phyloP scores from a whole-genome alignment of 2,113 vertebrate species.

The Salvator merianae region DNA sequence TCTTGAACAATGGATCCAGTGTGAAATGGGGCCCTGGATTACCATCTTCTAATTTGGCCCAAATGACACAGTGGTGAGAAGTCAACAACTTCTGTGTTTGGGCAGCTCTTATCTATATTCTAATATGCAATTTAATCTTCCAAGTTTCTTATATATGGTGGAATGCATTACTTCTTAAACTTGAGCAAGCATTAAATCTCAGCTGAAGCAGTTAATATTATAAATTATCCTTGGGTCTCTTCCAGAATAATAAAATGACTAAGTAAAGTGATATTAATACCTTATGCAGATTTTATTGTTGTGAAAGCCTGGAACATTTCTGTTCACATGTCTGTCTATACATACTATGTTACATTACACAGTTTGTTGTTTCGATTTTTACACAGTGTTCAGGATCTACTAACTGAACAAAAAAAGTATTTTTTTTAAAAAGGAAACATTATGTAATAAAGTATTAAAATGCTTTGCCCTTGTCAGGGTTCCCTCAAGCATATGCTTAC shows the following conservation, averaged over 20 bases:
- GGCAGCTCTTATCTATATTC: background rate
- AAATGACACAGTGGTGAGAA: too few species aligned
- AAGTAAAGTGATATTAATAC: background rate
- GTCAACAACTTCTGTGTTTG: too few species aligned
- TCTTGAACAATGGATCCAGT: too few species aligned
- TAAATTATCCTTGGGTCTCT: background rate
- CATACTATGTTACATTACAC: background rate
- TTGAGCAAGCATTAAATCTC: background rate
- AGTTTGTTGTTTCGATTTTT: background rate
- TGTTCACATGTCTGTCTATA: background rate
- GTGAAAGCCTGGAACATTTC: background rate
- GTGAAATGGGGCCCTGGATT: too few species aligned
- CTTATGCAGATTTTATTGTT: background rate
- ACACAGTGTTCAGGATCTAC: background rate
- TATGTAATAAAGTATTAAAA: background rate
- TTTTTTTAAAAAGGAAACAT: too few species aligned
- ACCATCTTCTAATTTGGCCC: background rate
- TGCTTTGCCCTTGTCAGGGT: too few species aligned
- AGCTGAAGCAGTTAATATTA: constrained; percentile 6
- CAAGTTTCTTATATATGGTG: background rate
- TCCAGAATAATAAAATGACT: constrained; percentile 5
- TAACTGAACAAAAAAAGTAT: background rate
- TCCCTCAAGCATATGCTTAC: too few species aligned
- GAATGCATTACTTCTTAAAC: constrained; percentile 13
- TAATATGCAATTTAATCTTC: constrained; percentile 3